Conservation (phyloP, 1,140 invertebrate species). For the Stegodyphus dumicola region DNA sequence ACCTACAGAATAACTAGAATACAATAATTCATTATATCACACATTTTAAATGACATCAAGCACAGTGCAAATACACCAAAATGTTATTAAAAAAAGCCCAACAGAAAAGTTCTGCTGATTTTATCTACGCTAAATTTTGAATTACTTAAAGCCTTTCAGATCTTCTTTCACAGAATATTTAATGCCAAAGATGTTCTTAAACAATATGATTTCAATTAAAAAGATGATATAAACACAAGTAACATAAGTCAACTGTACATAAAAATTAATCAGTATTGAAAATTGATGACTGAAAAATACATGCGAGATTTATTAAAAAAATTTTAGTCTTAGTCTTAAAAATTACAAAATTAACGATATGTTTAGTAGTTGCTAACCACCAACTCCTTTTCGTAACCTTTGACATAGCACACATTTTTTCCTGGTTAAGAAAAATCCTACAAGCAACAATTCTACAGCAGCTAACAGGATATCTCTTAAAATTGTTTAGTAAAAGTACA, state of each 20-base stretch:
- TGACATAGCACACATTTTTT: background rate
- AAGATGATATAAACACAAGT: too few species aligned
- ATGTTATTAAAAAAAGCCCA: constrained; percentile 27
- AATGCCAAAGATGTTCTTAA: too few species aligned
- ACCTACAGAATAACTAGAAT: constrained; percentile 33
- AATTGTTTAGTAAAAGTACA: background rate
- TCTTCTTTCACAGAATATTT: background rate
- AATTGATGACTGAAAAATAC: too few species aligned
- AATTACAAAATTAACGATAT: background rate
- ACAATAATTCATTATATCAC: constrained; percentile 33
- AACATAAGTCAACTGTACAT: too few species aligned
- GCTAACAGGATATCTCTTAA: background rate
- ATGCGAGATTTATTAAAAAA: too few species aligned
- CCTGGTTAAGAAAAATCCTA: background rate
- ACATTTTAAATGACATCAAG: constrained; percentile 47
- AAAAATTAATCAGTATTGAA: too few species aligned
- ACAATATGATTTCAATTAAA: too few species aligned
- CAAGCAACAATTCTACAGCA: background rate
- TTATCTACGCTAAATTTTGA: background rate
- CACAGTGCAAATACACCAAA: constrained; percentile 50
- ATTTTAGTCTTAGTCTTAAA: background rate
- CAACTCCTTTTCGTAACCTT: background rate
- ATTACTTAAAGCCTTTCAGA: background rate
- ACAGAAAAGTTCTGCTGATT: constrained; percentile 5
- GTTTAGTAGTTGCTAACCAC: background rate